Conservation (phyloP, 2,888 invertebrate species). For the Matsumyia berberina region DNA sequence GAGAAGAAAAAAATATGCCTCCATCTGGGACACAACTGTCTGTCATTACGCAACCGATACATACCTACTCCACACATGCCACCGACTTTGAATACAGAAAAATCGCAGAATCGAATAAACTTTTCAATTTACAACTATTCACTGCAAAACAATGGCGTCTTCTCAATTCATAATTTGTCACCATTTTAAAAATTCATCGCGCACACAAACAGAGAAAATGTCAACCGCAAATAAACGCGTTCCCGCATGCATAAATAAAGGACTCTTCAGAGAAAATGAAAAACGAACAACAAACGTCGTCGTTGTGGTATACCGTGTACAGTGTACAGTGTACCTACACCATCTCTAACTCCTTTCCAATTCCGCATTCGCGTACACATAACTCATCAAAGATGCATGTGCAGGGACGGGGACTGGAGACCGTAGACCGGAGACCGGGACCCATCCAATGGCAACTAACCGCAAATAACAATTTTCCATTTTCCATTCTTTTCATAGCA, state of each 20-base stretch:
- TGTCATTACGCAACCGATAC: slow-evolving; percentile 21
- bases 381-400: slow-evolving; percentile 77
- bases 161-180: slow-evolving; percentile 76
- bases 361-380: slow-evolving; percentile 68
- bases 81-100: slow-evolving; percentile 8
- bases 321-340: background rate
- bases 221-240: slow-evolving; percentile 75
- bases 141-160: slow-evolving; percentile 72
- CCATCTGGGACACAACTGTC: slow-evolving; percentile 6
- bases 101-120: slow-evolving; percentile 72
- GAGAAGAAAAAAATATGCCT: background rate
- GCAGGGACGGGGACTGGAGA: slow-evolving; percentile 59
- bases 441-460: slow-evolving; percentile 76
- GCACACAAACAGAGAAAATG: slow-evolving; percentile 70
- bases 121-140: slow-evolving; percentile 76
- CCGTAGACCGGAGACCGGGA: slow-evolving; percentile 58
- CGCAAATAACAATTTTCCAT: slow-evolving; percentile 76
- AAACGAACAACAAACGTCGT: slow-evolving; percentile 21
- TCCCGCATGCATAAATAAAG: slow-evolving; percentile 76
- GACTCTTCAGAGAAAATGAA: slow-evolving; percentile 28
- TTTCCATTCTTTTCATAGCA: slow-evolving; percentile 65
- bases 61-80: background rate
- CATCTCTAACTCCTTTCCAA: slow-evolving; percentile 67
- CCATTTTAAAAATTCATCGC: slow-evolving; percentile 76
- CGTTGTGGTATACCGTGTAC: too few relatives aligned